These are phyloP conservation scores for Malurus alboscapulatus DNA, from an alignment of 2,113 vertebrate species.

Conservation along the genomic window DNA sequence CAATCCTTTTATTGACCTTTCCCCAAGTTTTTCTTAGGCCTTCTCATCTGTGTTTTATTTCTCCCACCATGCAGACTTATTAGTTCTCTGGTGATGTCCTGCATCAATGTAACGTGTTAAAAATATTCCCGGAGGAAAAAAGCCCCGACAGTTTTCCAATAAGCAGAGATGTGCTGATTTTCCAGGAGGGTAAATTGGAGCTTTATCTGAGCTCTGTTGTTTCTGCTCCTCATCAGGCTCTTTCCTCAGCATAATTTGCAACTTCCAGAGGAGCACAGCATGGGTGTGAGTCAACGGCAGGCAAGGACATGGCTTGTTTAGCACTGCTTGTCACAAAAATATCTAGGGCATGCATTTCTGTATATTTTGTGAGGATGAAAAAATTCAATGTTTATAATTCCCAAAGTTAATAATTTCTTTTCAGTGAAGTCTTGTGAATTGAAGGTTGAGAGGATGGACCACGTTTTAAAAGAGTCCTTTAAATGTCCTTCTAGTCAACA, in stretches of 20 bases:
- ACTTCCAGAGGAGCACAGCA: background rate
- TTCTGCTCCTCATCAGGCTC: background rate
- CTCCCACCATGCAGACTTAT: background rate
- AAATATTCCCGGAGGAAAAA: background rate
- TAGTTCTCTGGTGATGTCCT: background rate
- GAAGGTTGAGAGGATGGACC: background rate
- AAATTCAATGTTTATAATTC: background rate
- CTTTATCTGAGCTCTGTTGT: background rate
- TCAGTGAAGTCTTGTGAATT: background rate
- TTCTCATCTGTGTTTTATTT: background rate
- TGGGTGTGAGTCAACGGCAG: background rate
- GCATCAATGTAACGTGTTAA: background rate
- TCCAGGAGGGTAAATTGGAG: background rate
- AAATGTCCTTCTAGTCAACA: background rate
- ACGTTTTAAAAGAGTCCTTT: background rate
- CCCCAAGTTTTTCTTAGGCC: background rate
- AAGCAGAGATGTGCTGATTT: background rate
- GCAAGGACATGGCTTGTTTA: background rate
- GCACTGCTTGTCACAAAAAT: background rate
- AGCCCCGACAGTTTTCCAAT: background rate
- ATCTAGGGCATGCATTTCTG: background rate
- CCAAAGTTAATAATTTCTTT: background rate
- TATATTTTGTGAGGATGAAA: background rate
- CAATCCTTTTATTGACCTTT: background rate
- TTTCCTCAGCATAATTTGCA: conserved; percentile 8